Base-by-base conservation (phyloP, 2,888 invertebrate species). In the Lithophane semibrunnea region DNA sequence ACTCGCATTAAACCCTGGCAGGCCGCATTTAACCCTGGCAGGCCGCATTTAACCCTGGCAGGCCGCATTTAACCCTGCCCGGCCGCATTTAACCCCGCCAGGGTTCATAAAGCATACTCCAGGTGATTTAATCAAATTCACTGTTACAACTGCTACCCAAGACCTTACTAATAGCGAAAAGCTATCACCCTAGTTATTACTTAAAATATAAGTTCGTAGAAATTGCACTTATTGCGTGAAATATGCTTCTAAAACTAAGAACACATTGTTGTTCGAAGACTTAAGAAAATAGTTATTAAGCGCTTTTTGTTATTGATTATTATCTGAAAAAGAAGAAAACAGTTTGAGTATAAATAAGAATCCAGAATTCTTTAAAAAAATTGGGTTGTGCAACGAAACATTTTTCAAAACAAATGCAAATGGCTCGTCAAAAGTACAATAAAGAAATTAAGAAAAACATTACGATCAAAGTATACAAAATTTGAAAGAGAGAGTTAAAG, bases 161-260 rank as follows among this genome's bases (percentile, higher is more conserved):
- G 56, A 56, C 54, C 79, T 74, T 73, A 86, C 49, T 37, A 69
- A 86, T 63, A 83, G 70, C 73, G 9, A 58, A 0, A 54, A 69
- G 68, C 64, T 77, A 75, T 74, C 49, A 54, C 73, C 58, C 65
- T 75, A 70, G 4, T 67, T 67, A 65, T 52, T 65, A 37, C 56
- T 75, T 71, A 75, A 24, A 29, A 64, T 73, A 72, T 85, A 82
- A 79, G 65, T 79, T 64, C 21, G 60, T 69, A 80, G 54, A 86
- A 82, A 84, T 89, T 86, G 89, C 86, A 86, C 78, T 84, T 79
- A n/a, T 70, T 47, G 74, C 42, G 82, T 85, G 85, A 72, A 79
- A 70, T 72, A 85, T 83, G 76, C 78, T n/a, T 80, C 80, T 83
- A 85, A 86, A 75, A 80, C 85, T 88, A 89, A 86, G 86, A 89